Percentiles rank a stretch among this genome's conserved stretches.
phyloP scores from a whole-genome alignment of 1,140 invertebrate species.

The Drosophila bocqueti region DNA sequence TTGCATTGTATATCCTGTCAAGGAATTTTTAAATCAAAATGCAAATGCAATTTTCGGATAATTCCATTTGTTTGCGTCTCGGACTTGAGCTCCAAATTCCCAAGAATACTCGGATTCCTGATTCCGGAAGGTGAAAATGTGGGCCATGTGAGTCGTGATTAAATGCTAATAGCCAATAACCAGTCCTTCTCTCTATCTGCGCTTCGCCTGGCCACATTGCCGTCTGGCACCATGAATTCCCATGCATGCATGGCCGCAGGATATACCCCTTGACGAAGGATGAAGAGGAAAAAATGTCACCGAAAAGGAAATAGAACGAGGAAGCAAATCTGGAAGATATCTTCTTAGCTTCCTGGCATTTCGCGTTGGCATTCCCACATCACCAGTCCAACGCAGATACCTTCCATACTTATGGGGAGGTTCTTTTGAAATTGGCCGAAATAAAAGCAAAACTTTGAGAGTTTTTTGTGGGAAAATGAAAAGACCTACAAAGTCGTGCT shows the following conservation, averaged over 20 bases:
- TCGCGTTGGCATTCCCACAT: slow-evolving; percentile 56
- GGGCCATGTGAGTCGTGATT: slow-evolving; percentile 45
- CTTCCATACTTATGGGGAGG: not conserved
- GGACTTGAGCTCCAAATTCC: slow-evolving; percentile 12
- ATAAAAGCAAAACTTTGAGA: too few species aligned
- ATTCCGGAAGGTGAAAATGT: slow-evolving; percentile 7
- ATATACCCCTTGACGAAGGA: too few species aligned
- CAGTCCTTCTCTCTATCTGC: slow-evolving; percentile 12
- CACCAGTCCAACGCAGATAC: not conserved
- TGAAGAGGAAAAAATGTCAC: not conserved
- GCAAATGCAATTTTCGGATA: slow-evolving; percentile 24
- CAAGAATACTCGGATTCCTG: not conserved
- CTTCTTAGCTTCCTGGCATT: slow-evolving; percentile 57
- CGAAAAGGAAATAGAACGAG: not conserved
- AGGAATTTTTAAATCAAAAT: slow-evolving; percentile 19
- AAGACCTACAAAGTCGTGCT: too few species aligned
- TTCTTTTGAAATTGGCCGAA: too few species aligned
- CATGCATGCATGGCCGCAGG: slow-evolving; percentile 24
- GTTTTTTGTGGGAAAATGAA: too few species aligned
- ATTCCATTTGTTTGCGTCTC: slow-evolving; percentile 36
- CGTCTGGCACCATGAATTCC: slow-evolving; percentile 4
- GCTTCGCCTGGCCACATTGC: slow-evolving; percentile 4
- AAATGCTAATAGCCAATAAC: slow-evolving; percentile 67
- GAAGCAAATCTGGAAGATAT: slow-evolving; percentile 60
- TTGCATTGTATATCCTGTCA: not conserved